Percentiles rank a stretch among this genome's conserved stretches.
phyloP scores from a whole-genome alignment of 2,888 invertebrate species.

The Zhuqinia jingwanae region DNA sequence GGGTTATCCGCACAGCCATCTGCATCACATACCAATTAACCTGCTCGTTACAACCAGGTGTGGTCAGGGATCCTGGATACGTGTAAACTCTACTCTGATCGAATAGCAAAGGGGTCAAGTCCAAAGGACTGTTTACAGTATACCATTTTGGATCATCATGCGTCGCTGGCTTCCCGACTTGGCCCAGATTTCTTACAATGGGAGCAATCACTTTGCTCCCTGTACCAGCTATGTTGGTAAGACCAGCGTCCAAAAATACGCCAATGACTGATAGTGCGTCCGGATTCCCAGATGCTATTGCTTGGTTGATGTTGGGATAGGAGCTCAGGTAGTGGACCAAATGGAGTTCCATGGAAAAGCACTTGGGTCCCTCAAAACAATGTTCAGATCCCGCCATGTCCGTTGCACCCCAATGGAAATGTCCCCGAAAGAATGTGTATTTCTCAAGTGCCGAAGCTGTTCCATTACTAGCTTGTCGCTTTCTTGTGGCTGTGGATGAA shows the following conservation, averaged over 20 bases:
- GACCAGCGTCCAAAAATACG: conserved; percentile 52
- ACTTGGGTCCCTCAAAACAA: conserved; percentile 63
- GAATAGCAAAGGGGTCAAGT: conserved; percentile 54
- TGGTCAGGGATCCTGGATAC: conserved; percentile 58
- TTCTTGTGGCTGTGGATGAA: background rate
- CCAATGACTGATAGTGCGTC: conserved; percentile 63
- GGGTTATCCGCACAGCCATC: conserved; percentile 56
- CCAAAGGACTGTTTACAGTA: conserved; percentile 49
- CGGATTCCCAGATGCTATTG: conserved; percentile 58
- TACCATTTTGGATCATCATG: conserved; percentile 59
- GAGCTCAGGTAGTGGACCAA: conserved; percentile 56
- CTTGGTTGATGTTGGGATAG: conserved; percentile 45
- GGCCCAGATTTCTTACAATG: conserved; percentile 63
- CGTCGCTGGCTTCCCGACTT: conserved; percentile 43
- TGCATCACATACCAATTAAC: conserved; percentile 68
- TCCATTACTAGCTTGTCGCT: too few species aligned
- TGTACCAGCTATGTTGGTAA: conserved; percentile 46
- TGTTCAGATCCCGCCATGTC: conserved; percentile 62
- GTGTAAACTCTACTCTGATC: conserved; percentile 33
- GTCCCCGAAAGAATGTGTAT: conserved; percentile 57
- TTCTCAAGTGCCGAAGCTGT: background rate
- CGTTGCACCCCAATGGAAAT: conserved; percentile 58
- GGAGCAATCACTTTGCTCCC: conserved; percentile 53
- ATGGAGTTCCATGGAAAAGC: conserved; percentile 68
- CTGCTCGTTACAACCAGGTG: conserved; percentile 66